A percentile compares a stretch with the other conserved stretches of the same genome.
Conservation (phyloP, 2,888 invertebrate species). For the Cheilosia impressa region DNA sequence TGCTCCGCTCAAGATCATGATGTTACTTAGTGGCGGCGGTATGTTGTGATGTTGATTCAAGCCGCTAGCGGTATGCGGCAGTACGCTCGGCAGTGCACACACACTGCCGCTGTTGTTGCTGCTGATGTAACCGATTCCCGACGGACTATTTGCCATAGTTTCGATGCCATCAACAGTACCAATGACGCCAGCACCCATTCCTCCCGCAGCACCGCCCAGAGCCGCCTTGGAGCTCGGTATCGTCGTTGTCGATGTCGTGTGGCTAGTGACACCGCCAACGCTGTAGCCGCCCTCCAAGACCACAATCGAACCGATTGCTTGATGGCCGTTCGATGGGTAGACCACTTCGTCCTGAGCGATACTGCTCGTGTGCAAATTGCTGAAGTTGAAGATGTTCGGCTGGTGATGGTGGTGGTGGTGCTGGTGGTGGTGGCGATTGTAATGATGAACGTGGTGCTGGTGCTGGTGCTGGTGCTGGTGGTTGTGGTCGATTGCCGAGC, state of each 20-base stretch:
- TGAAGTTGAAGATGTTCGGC: constrained; percentile 78
- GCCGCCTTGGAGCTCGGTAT: constrained; percentile 56
- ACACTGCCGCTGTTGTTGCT: constrained; percentile 67
- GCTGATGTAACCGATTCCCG: constrained; percentile 55
- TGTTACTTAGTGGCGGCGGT: constrained; percentile 55
- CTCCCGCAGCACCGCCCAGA: constrained; percentile 5
- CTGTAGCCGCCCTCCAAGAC: constrained; percentile 42
- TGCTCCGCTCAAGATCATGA: constrained; percentile 61
- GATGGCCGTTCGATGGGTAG: constrained; percentile 9
- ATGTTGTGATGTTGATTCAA: constrained; percentile 30
- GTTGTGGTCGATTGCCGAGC: constrained; percentile 56
- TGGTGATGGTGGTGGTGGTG: constrained; percentile 60
- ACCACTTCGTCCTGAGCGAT: constrained; percentile 7
- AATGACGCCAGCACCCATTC: constrained; percentile 16
- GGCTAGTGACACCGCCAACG: constrained; percentile 41
- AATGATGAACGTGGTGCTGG: constrained; percentile 44
- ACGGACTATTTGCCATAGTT: constrained; percentile 57
- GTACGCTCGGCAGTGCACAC: constrained; percentile 28
- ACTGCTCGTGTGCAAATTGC: constrained; percentile 31
- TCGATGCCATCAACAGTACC: constrained; percentile 51
- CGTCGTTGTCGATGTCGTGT: constrained; percentile 76
- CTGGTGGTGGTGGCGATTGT: background rate
- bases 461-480: too few relatives aligned
- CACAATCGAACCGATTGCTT: constrained; percentile 56
- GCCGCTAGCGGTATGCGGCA: background rate